Base-by-base conservation (phyloP, 2,797 vertebrate genomes). In the Apodemus agrarius region DNA sequence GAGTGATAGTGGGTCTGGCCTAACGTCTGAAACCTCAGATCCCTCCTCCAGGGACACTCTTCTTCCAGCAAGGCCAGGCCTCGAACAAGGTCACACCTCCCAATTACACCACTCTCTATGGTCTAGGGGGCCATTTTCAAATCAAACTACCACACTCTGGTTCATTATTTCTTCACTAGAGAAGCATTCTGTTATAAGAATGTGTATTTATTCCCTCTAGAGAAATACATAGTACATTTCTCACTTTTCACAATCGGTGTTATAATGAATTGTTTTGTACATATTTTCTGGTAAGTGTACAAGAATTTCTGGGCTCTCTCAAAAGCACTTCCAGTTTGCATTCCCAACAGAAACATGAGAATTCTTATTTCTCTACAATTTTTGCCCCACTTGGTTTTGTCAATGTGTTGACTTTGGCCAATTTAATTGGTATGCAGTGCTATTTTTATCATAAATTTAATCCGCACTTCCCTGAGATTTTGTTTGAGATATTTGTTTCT, bases 301-400 rank as follows among this genome's bases (percentile, higher is more conserved):
- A 72, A 79, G 74, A 85, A 95, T 89, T 93, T 97, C 57, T 93
- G 72, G 61, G 69, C 29, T 95, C n/a, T 95, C 52, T 95, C 40
- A 49, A 79, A 81, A 84, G 78, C 74, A 76, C 43, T 8, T 81
- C 34, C 72, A 80, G 40, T 40, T 90, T 82, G 80, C n/a, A 89
- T 80, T 94, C 17, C 40, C 63, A 76, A 43, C 37, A 89, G 63
- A 65, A 81, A 94, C 12, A 9, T 46, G 57, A 89, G 34, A 92
- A 95, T 79, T 90, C n/a, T 78, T 92, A 14, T 61, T 91, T 85
- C 61, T 90, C 29, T 24, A 75, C n/a, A 69, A 79, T 54, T 21
- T 63, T 63, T 75, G 37, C 54, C 59, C 89, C 3, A 90, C 65
- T 81, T 91, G 69, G 46, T 95, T 91, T 95, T 93, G 57, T 78